A percentile compares a stretch with the other conserved stretches of the same genome.
phyloP scores from a whole-genome alignment of 2,888 invertebrate genomes.

The Sphaerophoria taeniata region DNA sequence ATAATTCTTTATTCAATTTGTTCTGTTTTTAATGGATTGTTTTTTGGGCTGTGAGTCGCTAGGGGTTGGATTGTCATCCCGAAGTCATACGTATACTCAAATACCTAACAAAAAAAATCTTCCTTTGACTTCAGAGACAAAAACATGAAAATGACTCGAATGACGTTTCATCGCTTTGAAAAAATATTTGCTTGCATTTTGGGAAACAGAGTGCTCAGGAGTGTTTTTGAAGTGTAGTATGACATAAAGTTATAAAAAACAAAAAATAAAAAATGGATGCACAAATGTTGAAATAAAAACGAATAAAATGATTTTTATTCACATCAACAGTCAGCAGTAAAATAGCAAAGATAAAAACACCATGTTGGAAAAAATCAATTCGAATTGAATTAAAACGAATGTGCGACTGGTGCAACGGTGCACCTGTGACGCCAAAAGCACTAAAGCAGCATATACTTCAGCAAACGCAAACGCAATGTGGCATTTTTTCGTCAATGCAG shows the following conservation, averaged over 20 bases:
- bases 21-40: no score
- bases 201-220: constrained; percentile 18
- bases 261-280: constrained; percentile 12
- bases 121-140: no score
- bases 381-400: constrained; percentile 55
- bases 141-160: no score
- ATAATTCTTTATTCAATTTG: no score
- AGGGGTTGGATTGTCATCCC: no score
- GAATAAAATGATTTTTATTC: background rate
- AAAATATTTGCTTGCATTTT: no score
- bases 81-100: no score
- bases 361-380: constrained; percentile 19
- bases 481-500: background rate
- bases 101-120: no score
- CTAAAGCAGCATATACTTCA: background rate
- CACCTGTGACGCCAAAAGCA: constrained; percentile 51
- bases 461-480: constrained; percentile 28
- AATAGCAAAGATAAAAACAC: background rate
- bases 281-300: background rate
- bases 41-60: no score
- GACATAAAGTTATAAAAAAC: constrained; percentile 27
- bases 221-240: constrained; percentile 5
- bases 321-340: background rate
- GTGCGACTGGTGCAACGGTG: constrained; percentile 37
- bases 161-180: no score